Evolutionary conservation across 2,113 vertebrate species (phyloP).

Genomic region (Lipophrys pholis): DNA sequence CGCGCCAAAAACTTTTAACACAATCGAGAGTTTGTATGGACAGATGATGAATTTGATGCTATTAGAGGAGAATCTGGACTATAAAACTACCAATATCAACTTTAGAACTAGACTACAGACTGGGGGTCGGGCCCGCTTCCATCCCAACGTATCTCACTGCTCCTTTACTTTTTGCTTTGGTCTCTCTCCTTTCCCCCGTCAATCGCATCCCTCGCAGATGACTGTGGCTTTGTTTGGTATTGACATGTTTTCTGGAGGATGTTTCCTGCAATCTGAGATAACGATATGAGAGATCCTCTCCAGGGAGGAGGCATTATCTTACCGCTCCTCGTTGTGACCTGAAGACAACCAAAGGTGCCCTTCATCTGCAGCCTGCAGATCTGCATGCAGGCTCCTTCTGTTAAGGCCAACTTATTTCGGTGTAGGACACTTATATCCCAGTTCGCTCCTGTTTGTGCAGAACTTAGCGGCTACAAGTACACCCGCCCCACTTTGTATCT

Average conservation of each 20-base stretch:
- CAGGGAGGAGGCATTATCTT: background rate
- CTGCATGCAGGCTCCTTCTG: slow-evolving; percentile 1
- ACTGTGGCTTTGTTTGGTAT: background rate
- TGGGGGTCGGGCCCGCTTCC: no score
- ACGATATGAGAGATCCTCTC: slow-evolving; percentile 7
- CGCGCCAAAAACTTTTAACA: no score
- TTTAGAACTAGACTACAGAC: no score
- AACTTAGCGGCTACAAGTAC: slow-evolving; percentile 1
- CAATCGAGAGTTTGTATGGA: no score
- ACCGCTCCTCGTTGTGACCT: background rate
- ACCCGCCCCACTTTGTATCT: background rate
- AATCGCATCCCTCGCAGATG: background rate
- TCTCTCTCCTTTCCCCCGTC: background rate
- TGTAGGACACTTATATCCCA: background rate
- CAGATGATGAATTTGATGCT: no score
- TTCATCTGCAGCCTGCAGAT: slow-evolving; percentile 22
- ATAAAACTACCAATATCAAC: no score
- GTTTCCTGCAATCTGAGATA: slow-evolving; percentile 33
- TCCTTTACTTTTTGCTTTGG: slow-evolving; percentile 13
- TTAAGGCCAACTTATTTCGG: background rate
- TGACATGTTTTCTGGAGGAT: slow-evolving; percentile 13
- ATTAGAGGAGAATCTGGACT: no score
- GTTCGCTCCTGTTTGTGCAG: background rate
- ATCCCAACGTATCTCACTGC: background rate
- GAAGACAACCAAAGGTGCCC: slow-evolving; percentile 22